A percentile compares a stretch with the other conserved stretches of the same genome.
phyloP scores from a whole-genome alignment of 2,797 vertebrate genomes.

The Sitta carolinensis region DNA sequence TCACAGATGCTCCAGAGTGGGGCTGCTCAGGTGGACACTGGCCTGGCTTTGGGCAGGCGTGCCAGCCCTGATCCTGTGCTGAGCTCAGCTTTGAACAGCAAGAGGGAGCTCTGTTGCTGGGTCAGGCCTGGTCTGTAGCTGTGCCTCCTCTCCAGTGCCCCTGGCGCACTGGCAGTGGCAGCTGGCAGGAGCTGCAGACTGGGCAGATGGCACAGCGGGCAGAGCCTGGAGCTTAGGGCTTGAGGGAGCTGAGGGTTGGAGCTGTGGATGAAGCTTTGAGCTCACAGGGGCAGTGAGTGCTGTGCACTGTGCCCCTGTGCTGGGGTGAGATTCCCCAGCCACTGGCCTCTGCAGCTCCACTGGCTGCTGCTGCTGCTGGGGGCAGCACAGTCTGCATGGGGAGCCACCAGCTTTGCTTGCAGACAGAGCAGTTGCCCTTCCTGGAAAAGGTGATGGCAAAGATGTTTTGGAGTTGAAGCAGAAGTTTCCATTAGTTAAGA shows the following conservation, averaged over 20 bases:
- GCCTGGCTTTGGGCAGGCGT: neutral
- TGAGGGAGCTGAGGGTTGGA: neutral
- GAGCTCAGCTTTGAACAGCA: neutral
- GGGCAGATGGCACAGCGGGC: neutral
- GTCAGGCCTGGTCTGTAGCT: neutral
- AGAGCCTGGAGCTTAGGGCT: neutral
- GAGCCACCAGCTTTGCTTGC: neutral
- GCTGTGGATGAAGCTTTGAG: neutral
- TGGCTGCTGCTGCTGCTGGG: neutral
- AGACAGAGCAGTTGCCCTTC: neutral
- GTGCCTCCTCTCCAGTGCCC: neutral
- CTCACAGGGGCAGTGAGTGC: neutral
- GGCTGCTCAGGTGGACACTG: neutral
- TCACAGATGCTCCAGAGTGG: neutral
- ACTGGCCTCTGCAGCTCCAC: neutral
- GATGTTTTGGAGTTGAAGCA: neutral
- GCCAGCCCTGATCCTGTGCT: neutral
- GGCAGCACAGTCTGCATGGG: neutral
- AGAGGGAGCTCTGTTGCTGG: neutral
- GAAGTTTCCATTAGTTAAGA: neutral
- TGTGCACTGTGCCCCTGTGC: neutral
- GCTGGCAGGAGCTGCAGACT: neutral
- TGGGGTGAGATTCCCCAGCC: accelerated
- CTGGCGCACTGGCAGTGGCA: neutral
- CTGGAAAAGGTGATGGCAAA: neutral